phyloP scores from a whole-genome alignment of 2,113 vertebrate species.

The Mus spicilegus region DNA sequence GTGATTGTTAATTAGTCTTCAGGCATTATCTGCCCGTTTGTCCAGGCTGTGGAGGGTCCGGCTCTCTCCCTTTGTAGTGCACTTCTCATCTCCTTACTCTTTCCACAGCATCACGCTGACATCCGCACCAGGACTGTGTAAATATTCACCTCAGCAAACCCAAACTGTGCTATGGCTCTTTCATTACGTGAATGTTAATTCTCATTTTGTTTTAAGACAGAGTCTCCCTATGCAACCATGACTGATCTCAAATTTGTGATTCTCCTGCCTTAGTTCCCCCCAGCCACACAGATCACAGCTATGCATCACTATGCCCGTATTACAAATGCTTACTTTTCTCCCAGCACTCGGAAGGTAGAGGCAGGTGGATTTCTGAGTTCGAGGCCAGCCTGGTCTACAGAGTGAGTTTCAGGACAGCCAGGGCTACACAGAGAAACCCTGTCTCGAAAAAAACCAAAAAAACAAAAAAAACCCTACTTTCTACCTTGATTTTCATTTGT shows the following conservation, averaged over 20 bases:
- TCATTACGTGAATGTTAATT: background rate
- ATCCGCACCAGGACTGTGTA: background rate
- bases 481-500: slow-evolving; percentile 12
- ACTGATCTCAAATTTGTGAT: background rate
- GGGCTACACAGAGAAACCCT: too few relatives aligned
- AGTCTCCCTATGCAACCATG: background rate
- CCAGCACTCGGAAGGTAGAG: too few relatives aligned
- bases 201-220: background rate
- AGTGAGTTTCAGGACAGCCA: too few relatives aligned
- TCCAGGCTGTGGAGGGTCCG: background rate
- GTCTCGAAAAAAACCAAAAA: too few relatives aligned
- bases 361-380: too few relatives aligned
- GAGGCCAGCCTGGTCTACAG: too few relatives aligned
- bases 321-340: background rate
- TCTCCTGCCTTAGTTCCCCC: background rate
- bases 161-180: background rate
- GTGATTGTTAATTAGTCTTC: background rate
- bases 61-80: background rate
- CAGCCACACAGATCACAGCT: background rate
- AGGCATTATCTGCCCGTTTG: background rate
- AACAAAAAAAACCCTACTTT: too few relatives aligned
- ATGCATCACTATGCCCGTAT: background rate
- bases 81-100: background rate
- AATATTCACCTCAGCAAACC: background rate
- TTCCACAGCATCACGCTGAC: background rate